Percentiles rank a stretch among this genome's conserved stretches.
Conservation (phyloP, 2,888 invertebrate genomes). For the Chymomyza amoena region DNA sequence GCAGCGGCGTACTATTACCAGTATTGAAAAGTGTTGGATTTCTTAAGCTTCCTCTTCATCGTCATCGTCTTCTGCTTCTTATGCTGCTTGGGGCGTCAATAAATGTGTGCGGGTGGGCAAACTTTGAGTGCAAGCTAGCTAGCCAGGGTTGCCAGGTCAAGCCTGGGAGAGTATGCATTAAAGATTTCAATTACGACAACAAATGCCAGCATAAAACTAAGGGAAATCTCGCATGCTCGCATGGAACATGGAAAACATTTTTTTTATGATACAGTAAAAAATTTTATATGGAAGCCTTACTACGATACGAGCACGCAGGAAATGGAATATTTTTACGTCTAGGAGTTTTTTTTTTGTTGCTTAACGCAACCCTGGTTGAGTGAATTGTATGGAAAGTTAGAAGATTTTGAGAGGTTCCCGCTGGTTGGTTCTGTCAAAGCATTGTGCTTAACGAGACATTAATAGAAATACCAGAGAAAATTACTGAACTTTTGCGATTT, state of each 20-base stretch:
- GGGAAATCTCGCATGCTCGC: not conserved
- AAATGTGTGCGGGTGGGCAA: conserved; percentile 46
- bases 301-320: not conserved
- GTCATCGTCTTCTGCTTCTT: not conserved
- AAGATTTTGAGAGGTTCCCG: no score
- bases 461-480: no score
- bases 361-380: not conserved
- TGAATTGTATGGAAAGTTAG: no score
- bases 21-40: not conserved
- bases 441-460: no score
- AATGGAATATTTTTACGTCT: no score
- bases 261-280: not conserved
- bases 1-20: not conserved
- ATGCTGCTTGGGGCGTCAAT: conserved; percentile 49
- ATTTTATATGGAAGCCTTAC: not conserved
- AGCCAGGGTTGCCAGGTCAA: not conserved
- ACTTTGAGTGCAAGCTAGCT: conserved; percentile 42
- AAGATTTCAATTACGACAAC: not conserved
- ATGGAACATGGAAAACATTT: not conserved
- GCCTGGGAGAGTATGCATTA: not conserved
- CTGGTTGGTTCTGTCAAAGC: no score
- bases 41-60: not conserved
- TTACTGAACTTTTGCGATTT: no score
- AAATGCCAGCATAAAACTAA: not conserved
- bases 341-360: not conserved